A percentile compares a stretch with the other conserved stretches of the same genome.
Evolutionary conservation across 2,113 vertebrate genomes (phyloP).

Genomic region (zebrafish (Danio rerio)): DNA sequence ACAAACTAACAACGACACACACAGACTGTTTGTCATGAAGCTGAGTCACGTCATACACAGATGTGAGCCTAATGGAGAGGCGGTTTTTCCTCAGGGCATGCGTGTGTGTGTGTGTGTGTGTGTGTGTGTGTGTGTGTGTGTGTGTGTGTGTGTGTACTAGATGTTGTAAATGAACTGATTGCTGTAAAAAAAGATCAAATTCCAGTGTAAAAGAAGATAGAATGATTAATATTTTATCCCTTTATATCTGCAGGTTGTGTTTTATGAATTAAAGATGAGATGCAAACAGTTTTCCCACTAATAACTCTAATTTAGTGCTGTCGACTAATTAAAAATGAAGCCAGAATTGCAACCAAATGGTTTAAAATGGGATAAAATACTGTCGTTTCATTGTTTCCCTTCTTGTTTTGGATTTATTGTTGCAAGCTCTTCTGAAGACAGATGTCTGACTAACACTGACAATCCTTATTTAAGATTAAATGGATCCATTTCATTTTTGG

Average conservation of each 20-base stretch:
- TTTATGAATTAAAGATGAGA: not conserved
- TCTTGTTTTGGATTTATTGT: no score
- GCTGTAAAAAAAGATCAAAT: not conserved
- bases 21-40: conserved; percentile 1
- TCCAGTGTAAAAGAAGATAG: not conserved
- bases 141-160: not conserved
- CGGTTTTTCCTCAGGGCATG: not conserved
- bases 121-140: not conserved
- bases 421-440: no score
- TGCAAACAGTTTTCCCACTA: not conserved
- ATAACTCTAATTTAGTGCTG: not conserved
- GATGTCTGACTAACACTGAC: no score
- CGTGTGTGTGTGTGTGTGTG: not conserved
- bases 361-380: not conserved
- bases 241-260: not conserved
- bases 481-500: no score
- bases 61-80: not conserved
- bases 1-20: not conserved
- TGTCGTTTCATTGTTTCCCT: not conserved
- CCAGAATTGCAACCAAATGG: no score
- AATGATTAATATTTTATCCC: not conserved
- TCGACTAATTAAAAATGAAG: not conserved
- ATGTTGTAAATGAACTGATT: not conserved
- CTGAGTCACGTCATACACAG: conserved; percentile 9
- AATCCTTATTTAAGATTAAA: no score